Conservation (phyloP, 2,888 invertebrate genomes). For the Catocala sponsa region DNA sequence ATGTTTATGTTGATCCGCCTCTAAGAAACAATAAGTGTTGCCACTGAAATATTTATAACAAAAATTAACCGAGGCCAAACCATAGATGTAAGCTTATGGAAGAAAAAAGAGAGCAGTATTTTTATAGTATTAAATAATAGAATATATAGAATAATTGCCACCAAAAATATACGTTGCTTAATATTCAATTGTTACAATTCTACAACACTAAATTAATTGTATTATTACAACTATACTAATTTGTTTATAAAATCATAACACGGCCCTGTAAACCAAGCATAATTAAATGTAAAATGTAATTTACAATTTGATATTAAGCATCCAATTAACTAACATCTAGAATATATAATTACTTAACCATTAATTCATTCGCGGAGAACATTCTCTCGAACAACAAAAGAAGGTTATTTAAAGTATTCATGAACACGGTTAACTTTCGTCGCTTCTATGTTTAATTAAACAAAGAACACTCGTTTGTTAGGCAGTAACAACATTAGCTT, state of each 20-base stretch:
- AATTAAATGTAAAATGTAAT: constrained; percentile 6
- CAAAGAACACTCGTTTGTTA: constrained; percentile 70
- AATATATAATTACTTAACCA: constrained; percentile 28
- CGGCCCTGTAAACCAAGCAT: not conserved
- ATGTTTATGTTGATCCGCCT: too few relatives aligned
- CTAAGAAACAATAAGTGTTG: too few relatives aligned
- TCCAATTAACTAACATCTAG: constrained; percentile 42
- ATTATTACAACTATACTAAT: too few relatives aligned
- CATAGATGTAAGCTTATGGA: too few relatives aligned
- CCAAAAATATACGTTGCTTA: too few relatives aligned
- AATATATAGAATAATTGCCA: too few relatives aligned
- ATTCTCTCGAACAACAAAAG: constrained; percentile 56
- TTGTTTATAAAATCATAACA: not conserved
- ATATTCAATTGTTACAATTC: too few relatives aligned
- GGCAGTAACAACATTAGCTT: constrained; percentile 66
- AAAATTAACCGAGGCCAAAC: too few relatives aligned
- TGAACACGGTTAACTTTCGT: constrained; percentile 63
- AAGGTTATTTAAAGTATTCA: constrained; percentile 63
- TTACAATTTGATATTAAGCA: constrained; percentile 26
- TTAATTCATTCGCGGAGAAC: constrained; percentile 33
- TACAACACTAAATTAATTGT: too few relatives aligned
- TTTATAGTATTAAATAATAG: too few relatives aligned
- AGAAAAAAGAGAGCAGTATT: too few relatives aligned
- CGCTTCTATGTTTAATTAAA: constrained; percentile 69
- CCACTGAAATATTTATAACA: too few relatives aligned